Evolutionary conservation across 2,888 invertebrate genomes (phyloP).

Genomic region (Hypomecis atomaria): DNA sequence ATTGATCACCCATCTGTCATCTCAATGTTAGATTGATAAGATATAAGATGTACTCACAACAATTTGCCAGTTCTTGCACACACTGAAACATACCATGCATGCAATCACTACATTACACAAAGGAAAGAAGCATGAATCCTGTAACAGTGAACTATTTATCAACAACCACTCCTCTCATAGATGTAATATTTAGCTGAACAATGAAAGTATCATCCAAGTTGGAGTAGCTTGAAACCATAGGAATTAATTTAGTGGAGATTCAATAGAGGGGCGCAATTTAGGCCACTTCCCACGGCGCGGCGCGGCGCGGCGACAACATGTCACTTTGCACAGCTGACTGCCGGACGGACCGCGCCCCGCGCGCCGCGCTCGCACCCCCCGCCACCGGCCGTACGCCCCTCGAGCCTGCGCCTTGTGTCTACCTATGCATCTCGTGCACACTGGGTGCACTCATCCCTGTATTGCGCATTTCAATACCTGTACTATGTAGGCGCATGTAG

Average conservation of each 20-base stretch:
- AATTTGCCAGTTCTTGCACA: constrained; percentile 26
- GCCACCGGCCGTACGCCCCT: constrained; percentile 47
- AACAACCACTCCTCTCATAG: constrained; percentile 4
- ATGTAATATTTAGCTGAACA: neutral
- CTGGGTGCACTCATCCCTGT: constrained; percentile 43
- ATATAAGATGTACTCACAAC: constrained; percentile 43
- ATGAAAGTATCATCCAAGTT: constrained; percentile 7
- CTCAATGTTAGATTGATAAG: constrained; percentile 49
- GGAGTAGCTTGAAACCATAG: constrained; percentile 22
- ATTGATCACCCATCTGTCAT: constrained; percentile 48
- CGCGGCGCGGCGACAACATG: constrained; percentile 64
- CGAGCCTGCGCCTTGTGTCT: constrained; percentile 64
- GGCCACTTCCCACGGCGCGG: constrained; percentile 75
- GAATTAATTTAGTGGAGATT: constrained; percentile 46
- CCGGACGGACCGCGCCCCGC: constrained; percentile 64
- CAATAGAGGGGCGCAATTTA: constrained; percentile 70
- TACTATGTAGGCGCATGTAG: neutral
- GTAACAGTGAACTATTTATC: constrained; percentile 16
- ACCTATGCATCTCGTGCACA: constrained; percentile 59
- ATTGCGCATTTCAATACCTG: constrained; percentile 33
- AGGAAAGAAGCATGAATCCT: constrained; percentile 33
- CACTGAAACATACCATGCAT: constrained; percentile 39
- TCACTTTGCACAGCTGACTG: constrained; percentile 82
- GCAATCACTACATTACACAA: constrained; percentile 36
- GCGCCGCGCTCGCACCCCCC: constrained; percentile 52